Conservation (phyloP, 2,888 invertebrate species). For the Conus canariensis region DNA sequence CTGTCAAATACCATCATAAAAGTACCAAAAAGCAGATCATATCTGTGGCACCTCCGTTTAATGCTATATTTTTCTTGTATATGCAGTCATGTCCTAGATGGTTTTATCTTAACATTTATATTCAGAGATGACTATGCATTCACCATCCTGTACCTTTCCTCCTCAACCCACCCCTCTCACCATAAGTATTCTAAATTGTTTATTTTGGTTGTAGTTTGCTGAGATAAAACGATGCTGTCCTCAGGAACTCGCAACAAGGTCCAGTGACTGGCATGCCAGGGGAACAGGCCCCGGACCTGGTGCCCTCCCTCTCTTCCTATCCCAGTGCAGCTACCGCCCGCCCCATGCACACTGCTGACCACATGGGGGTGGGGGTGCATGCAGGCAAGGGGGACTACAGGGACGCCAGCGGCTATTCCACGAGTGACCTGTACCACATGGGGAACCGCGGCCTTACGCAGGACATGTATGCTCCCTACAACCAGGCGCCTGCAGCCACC, state of each 20-base stretch:
- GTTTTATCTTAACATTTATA: too few relatives aligned
- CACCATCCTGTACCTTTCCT: too few relatives aligned
- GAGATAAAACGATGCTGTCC: neutral
- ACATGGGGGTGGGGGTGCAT: conserved; percentile 56
- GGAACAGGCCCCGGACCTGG: conserved; percentile 64
- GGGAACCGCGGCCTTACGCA: conserved; percentile 48
- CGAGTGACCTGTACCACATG: conserved; percentile 55
- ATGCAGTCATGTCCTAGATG: too few relatives aligned
- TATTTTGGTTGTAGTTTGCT: too few relatives aligned
- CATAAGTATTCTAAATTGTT: too few relatives aligned
- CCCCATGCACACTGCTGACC: conserved; percentile 58
- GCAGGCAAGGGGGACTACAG: conserved; percentile 61
- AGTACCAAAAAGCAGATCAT: too few relatives aligned
- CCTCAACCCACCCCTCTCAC: too few relatives aligned
- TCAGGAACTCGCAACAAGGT: conserved; percentile 68
- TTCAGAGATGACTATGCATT: too few relatives aligned
- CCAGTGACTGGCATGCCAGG: conserved; percentile 56
- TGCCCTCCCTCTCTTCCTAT: conserved; percentile 62
- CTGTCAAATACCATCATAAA: too few relatives aligned
- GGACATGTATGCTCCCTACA: conserved; percentile 56
- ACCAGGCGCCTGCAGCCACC: conserved; percentile 55
- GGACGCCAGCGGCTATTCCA: conserved; percentile 53
- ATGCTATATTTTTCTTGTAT: too few relatives aligned
- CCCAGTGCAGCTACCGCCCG: conserved; percentile 53
- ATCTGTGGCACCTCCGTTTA: too few relatives aligned